A percentile compares a stretch with the other conserved stretches of the same genome.
These are phyloP conservation scores for Epirrhoe tristata DNA, from an alignment of 2,888 invertebrate genomes.

Conservation along the genomic window DNA sequence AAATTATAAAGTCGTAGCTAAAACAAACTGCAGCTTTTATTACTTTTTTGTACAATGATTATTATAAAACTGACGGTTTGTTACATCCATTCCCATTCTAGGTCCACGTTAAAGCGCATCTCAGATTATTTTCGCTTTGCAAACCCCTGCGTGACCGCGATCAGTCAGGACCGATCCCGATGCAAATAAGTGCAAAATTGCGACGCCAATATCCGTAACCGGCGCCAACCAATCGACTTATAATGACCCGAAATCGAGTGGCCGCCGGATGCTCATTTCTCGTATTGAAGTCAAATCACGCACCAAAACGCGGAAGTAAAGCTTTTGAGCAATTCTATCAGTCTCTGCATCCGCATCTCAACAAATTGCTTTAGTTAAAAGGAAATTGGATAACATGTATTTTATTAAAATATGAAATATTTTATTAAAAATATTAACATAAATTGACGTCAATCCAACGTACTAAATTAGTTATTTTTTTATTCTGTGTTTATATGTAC, in stretches of 20 bases:
- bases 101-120: conserved; percentile 54
- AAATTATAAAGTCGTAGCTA: too few relatives aligned
- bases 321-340: conserved; percentile 16
- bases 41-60: conserved; percentile 7
- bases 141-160: conserved; percentile 70
- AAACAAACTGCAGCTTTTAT: neutral
- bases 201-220: conserved; percentile 70
- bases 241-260: conserved; percentile 71
- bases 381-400: conserved; percentile 5
- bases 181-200: conserved; percentile 79
- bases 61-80: conserved; percentile 16
- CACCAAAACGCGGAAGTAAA: conserved; percentile 25
- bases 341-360: conserved; percentile 6
- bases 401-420: too few relatives aligned
- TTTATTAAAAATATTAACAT: too few relatives aligned
- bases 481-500: conserved; percentile 13
- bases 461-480: neutral
- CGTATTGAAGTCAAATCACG: conserved; percentile 35
- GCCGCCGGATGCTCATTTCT: conserved; percentile 53
- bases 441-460: conserved; percentile 4
- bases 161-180: conserved; percentile 63
- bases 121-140: conserved; percentile 71
- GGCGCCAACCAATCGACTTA: conserved; percentile 69
- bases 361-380: conserved; percentile 7
- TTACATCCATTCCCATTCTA: conserved; percentile 37